Evolutionary conservation across 2,888 invertebrate species (phyloP).

Genomic region (Atrina japonica): DNA sequence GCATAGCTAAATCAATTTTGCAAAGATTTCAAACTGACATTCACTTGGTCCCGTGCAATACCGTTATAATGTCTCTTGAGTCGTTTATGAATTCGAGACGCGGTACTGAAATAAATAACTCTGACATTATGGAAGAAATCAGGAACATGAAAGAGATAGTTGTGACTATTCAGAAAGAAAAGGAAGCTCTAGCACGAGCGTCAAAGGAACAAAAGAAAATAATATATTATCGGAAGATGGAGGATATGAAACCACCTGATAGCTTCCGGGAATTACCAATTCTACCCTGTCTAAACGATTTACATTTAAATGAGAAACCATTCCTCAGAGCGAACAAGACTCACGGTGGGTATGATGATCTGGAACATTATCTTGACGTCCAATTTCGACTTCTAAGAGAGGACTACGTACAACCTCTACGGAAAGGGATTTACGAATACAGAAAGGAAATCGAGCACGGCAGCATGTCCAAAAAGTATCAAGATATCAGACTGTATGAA

Average conservation of each 20-base stretch:
- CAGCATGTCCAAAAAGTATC: constrained; percentile 26
- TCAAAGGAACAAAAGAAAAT: constrained; percentile 8
- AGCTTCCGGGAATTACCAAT: constrained; percentile 51
- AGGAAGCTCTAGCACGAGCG: too few relatives aligned
- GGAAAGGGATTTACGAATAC: constrained; percentile 85
- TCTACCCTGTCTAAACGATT: constrained; percentile 76
- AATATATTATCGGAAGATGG: neutral
- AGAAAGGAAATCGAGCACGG: constrained; percentile 57
- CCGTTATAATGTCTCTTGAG: too few relatives aligned
- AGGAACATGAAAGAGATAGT: too few relatives aligned
- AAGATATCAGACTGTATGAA: constrained; percentile 70
- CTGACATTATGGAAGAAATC: too few relatives aligned
- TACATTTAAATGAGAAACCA: constrained; percentile 73
- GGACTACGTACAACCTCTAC: constrained; percentile 89
- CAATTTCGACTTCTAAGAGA: constrained; percentile 90
- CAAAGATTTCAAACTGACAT: too few relatives aligned
- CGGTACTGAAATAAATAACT: too few relatives aligned
- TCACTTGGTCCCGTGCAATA: too few relatives aligned
- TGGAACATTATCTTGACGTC: constrained; percentile 88
- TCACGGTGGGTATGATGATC: constrained; percentile 85
- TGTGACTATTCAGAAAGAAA: too few relatives aligned
- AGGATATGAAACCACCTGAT: constrained; percentile 43
- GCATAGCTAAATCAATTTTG: too few relatives aligned
- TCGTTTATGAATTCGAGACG: too few relatives aligned
- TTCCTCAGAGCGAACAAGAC: constrained; percentile 84